Evolutionary conservation across 2,888 invertebrate genomes (phyloP).

Genomic region (Metallyticus violacea): DNA sequence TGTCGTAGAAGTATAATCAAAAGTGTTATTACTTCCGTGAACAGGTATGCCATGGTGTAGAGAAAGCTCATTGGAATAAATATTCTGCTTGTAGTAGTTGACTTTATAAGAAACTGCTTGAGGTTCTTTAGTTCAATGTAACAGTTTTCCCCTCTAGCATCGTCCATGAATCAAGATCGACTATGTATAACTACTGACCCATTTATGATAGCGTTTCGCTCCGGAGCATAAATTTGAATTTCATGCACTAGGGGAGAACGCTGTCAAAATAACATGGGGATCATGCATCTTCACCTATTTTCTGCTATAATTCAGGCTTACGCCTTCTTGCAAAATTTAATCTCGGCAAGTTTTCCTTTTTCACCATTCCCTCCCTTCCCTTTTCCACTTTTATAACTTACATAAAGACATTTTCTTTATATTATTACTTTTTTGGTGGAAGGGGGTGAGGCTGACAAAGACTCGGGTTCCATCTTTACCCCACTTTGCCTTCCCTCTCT

Average conservation of each 20-base stretch:
- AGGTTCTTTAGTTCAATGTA: no score
- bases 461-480: slow-evolving; percentile 14
- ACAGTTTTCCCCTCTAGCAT: background rate
- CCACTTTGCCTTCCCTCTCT: background rate
- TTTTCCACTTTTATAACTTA: background rate
- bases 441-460: slow-evolving; percentile 1
- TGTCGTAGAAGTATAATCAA: no score
- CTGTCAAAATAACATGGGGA: background rate
- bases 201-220: background rate
- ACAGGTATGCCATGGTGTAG: background rate
- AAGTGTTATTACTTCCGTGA: no score
- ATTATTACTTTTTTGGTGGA: slow-evolving; percentile 19
- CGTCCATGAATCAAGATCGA: background rate
- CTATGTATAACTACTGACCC: background rate
- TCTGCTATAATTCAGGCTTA: background rate
- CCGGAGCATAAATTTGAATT: background rate
- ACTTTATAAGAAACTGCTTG: background rate
- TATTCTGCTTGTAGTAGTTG: background rate
- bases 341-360: slow-evolving; percentile 4
- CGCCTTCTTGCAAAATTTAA: slow-evolving; percentile 10
- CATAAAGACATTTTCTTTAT: slow-evolving; percentile 20
- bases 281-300: background rate
- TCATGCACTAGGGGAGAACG: background rate
- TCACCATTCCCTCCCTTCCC: background rate
- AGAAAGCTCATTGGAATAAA: background rate